Percentiles rank a stretch among this genome's conserved stretches.
These are phyloP conservation scores for Bubo scandiacus DNA, from an alignment of 2,113 vertebrate genomes.

Conservation along the genomic window DNA sequence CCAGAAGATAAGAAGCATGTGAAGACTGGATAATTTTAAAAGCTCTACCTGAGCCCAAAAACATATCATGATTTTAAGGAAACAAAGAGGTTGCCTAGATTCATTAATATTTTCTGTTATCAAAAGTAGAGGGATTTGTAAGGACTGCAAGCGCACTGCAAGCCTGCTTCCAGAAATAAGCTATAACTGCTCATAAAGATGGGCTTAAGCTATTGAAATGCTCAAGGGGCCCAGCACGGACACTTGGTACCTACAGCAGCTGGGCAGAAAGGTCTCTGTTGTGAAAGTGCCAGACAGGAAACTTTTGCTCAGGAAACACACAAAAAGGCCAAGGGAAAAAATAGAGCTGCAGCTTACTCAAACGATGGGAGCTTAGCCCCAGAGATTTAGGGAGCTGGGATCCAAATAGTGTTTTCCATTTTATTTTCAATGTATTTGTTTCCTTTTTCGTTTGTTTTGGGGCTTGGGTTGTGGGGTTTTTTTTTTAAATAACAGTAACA, in stretches of 20 bases:
- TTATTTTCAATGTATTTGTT: not conserved
- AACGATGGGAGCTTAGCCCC: not conserved
- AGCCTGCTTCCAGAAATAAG: not conserved
- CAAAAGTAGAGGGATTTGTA: not conserved
- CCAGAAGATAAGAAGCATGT: rapidly evolving
- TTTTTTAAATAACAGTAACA: not conserved
- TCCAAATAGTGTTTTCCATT: not conserved
- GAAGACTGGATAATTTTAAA: not conserved
- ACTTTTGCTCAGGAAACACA: not conserved
- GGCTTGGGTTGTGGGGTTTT: not conserved
- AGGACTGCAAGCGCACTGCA: not conserved
- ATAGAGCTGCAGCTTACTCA: not conserved
- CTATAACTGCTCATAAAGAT: not conserved
- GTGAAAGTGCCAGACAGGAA: not conserved
- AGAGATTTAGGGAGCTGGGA: not conserved
- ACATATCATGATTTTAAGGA: not conserved
- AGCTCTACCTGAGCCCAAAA: not conserved
- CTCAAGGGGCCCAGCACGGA: not conserved
- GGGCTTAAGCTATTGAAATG: not conserved
- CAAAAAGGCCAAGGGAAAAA: not conserved
- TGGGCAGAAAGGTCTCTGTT: not conserved
- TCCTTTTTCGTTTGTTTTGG: not conserved
- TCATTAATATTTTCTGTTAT: not conserved
- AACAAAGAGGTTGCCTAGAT: not conserved
- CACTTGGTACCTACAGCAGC: not conserved